Evolutionary conservation across 2,797 vertebrate genomes (phyloP).

Genomic region (Malurus leucopterus): DNA sequence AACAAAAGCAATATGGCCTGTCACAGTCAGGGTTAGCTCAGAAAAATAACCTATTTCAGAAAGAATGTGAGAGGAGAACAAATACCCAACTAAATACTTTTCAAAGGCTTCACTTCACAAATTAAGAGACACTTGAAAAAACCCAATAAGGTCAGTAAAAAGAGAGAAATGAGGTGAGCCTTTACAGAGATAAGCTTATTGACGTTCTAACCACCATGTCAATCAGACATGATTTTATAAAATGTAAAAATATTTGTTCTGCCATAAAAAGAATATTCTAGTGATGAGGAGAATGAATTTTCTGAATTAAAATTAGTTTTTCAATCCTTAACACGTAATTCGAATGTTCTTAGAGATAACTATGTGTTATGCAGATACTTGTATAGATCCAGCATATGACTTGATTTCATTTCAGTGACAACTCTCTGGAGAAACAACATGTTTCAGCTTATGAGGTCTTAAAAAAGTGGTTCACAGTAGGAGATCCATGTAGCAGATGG

Average conservation of each 20-base stretch:
- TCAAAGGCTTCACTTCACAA: background rate
- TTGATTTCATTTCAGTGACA: background rate
- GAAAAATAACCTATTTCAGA: background rate
- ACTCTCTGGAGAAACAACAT: background rate
- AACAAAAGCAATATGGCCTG: background rate
- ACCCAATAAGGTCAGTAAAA: accelerated
- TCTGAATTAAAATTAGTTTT: background rate
- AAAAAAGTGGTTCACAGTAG: background rate
- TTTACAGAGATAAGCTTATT: background rate
- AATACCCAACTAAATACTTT: background rate
- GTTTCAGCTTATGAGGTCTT: background rate
- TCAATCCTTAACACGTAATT: background rate
- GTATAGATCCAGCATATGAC: background rate
- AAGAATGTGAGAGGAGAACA: background rate
- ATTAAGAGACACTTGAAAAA: background rate
- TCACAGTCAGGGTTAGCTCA: background rate
- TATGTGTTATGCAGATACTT: background rate
- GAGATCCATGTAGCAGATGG: background rate
- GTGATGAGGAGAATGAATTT: background rate
- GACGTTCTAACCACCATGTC: background rate
- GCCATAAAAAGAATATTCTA: background rate
- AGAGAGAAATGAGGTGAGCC: background rate
- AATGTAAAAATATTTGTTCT: background rate
- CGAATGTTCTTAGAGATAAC: background rate
- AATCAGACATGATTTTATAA: background rate